Percentiles rank a stretch among this genome's conserved stretches.
Evolutionary conservation across 2,888 invertebrate species (phyloP).

Genomic region (Drosophila demipolita): DNA sequence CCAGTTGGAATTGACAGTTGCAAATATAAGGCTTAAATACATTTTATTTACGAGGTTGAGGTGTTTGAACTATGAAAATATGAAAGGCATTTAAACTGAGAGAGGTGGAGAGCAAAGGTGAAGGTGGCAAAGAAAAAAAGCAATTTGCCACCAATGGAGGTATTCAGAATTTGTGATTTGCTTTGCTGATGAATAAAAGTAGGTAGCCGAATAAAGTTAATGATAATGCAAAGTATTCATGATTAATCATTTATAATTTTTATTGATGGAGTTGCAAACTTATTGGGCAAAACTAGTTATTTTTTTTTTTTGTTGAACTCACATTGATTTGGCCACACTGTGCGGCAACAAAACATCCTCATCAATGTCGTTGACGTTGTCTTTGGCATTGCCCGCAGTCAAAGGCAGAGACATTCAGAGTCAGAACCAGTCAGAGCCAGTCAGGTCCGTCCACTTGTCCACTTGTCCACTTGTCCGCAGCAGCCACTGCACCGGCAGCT

Average conservation of each 20-base stretch:
- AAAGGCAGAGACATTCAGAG: conserved; percentile 46
- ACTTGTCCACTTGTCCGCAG: conserved; percentile 33
- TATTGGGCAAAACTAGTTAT: neutral
- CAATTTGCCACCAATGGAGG: conserved; percentile 38
- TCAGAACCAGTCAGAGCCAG: conserved; percentile 46
- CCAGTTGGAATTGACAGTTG: conserved; percentile 42
- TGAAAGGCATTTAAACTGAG: conserved; percentile 42
- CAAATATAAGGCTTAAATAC: conserved; percentile 26
- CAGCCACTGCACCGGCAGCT: conserved; percentile 49
- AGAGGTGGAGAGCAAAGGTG: neutral
- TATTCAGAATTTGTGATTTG: conserved; percentile 37
- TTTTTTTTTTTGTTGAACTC: neutral
- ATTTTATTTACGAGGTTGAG: conserved; percentile 26
- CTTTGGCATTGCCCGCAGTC: conserved; percentile 43
- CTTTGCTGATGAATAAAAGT: conserved; percentile 23
- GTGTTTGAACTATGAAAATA: conserved; percentile 34
- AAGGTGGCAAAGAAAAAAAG: conserved; percentile 9
- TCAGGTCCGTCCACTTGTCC: conserved; percentile 46
- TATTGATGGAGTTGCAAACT: conserved; percentile 3
- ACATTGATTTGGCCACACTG: conserved; percentile 52
- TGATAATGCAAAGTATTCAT: conserved; percentile 1
- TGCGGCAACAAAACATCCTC: conserved; percentile 68
- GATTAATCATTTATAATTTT: conserved; percentile 7
- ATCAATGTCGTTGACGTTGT: conserved; percentile 71
- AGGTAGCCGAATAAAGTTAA: neutral